Conservation (phyloP, 1,140 invertebrate genomes). For the Arion vulgaris region DNA sequence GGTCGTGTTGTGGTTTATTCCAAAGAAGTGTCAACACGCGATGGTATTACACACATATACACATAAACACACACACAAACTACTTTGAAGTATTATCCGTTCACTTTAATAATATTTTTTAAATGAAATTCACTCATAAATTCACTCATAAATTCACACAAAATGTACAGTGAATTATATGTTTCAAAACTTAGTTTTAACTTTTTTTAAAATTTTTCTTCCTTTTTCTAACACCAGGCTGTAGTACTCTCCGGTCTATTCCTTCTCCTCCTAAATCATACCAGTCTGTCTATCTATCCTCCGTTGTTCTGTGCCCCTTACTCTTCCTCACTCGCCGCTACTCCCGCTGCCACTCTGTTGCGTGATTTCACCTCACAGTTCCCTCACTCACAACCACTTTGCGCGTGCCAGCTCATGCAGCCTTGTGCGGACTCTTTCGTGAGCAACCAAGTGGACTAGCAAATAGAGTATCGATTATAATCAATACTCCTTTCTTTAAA, state of each 20-base stretch:
- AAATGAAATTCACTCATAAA: too few species aligned
- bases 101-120: too few species aligned
- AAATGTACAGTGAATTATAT: too few species aligned
- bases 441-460: background rate
- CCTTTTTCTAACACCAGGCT: background rate
- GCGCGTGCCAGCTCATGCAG: background rate
- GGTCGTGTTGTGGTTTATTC: too few species aligned
- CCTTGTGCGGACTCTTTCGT: background rate
- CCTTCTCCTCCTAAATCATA: background rate
- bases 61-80: too few species aligned
- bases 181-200: too few species aligned
- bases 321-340: background rate
- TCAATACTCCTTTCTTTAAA: background rate
- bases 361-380: background rate
- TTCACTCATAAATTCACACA: too few species aligned
- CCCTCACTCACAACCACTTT: background rate
- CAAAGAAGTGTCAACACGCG: too few species aligned
- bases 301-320: background rate
- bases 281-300: background rate
- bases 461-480: slow-evolving; percentile 9
- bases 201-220: too few species aligned
- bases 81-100: too few species aligned
- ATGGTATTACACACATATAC: too few species aligned
- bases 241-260: background rate
- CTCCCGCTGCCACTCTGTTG: background rate